A percentile compares a stretch with the other conserved stretches of the same genome.
Conservation (phyloP, 2,888 invertebrate species). For the Thysanoteuthis rhombus region DNA sequence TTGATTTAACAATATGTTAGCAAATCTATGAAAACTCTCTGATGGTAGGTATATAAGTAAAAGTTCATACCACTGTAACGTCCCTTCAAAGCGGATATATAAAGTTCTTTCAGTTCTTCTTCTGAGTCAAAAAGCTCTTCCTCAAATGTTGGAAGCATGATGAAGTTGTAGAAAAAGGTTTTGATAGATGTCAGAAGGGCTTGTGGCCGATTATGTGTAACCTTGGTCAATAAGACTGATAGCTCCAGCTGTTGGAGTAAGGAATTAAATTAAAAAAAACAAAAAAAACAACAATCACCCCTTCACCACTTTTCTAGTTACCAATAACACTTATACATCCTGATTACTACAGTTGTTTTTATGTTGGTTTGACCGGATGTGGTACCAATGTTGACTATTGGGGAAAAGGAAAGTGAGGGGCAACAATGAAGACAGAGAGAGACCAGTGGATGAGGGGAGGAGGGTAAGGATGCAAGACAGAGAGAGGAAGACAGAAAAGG, state of each 20-base stretch:
- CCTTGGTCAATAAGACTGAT: background rate
- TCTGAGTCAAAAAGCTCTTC: background rate
- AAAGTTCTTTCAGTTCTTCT: constrained; percentile 23
- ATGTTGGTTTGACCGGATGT: background rate
- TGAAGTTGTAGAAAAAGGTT: background rate
- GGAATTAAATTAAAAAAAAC: background rate
- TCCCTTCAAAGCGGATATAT: background rate
- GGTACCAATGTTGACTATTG: background rate
- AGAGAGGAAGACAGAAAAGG: background rate
- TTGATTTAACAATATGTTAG: background rate
- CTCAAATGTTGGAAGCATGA: background rate
- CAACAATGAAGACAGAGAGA: background rate
- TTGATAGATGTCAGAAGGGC: background rate
- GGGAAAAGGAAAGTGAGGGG: background rate
- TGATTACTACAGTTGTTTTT: background rate
- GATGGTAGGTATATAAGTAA: background rate
- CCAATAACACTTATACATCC: background rate
- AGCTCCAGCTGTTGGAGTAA: background rate
- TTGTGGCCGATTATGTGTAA: background rate
- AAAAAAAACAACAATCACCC: background rate
- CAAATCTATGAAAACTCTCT: background rate
- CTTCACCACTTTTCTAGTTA: background rate
- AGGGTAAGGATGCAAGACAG: no score
- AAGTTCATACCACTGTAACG: background rate
- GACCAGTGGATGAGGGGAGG: background rate